Percentiles rank a stretch among this genome's conserved stretches.
Evolutionary conservation across 2,888 invertebrate genomes (phyloP).

Genomic region (Tenthredo amoena): DNA sequence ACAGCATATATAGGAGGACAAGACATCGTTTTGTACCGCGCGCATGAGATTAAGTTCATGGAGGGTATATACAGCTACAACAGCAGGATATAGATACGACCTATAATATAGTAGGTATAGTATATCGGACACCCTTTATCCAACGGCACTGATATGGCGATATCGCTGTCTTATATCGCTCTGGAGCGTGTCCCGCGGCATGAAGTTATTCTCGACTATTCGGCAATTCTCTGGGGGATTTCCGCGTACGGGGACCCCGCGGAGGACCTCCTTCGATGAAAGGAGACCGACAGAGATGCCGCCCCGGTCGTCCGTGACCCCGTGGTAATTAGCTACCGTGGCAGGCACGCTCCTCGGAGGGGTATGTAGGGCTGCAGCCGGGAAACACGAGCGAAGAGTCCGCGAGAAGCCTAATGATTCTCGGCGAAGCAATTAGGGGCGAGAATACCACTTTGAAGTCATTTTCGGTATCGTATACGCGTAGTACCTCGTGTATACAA

Average conservation of each 20-base stretch:
- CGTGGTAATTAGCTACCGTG: constrained; percentile 70
- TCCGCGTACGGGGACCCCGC: constrained; percentile 52
- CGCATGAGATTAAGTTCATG: too few relatives aligned
- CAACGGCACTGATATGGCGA: not conserved
- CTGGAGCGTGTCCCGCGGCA: not conserved
- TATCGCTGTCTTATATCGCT: not conserved
- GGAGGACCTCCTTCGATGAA: constrained; percentile 59
- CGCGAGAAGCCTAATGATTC: constrained; percentile 50
- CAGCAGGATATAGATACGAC: too few relatives aligned
- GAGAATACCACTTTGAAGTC: constrained; percentile 52
- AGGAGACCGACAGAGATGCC: constrained; percentile 62
- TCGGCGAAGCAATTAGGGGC: constrained; percentile 50
- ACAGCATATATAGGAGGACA: too few relatives aligned
- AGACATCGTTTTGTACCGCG: too few relatives aligned
- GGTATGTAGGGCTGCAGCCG: constrained; percentile 33
- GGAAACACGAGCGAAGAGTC: constrained; percentile 4
- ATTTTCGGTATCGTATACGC: constrained; percentile 39
- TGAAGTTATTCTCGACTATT: constrained; percentile 51
- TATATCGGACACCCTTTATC: not conserved
- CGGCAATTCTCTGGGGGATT: constrained; percentile 58
- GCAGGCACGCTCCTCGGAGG: constrained; percentile 48
- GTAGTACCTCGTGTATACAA: not conserved
- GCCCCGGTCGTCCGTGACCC: constrained; percentile 69
- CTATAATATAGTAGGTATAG: too few relatives aligned
- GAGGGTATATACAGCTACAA: too few relatives aligned